Evolutionary conservation across 2,888 invertebrate species (phyloP), one percentile per base, ranked within the genome.

Genomic region (Noctua janthina): DNA sequence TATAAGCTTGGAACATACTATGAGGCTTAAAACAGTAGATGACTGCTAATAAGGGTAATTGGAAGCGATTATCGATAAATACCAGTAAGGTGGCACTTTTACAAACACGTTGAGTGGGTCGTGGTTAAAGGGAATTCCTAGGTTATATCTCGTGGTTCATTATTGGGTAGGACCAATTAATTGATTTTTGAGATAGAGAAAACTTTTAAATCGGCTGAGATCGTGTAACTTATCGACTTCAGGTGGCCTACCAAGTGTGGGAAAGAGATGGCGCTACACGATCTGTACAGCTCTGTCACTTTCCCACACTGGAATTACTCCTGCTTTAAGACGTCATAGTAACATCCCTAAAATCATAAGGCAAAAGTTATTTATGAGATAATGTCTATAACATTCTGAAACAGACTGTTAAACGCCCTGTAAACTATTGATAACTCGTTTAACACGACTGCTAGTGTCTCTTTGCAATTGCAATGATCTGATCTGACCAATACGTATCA

Each of bases 31-130:
- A 51, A 59, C 66, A 69, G 15, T 68, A 64, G 54, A 67, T 64
- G 67, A 62, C 4, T 67, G 17, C 17, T 84, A 84, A 75, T 83
- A 75, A 79, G 85, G 35, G 49, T 74, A 84, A 76, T 84, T 84
- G 35, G 23, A 15, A 13, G 20, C 46, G 17, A 64, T 83, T 72
- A 83, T 83, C 29, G 29, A 49, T 62, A 23, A 71, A 72, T 72
- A 49, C 46, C 35, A 11, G 20, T 15, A 56, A 68, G 46, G 10
- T 56, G 49, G 64, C 64, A 71, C 59, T 64, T 59, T 49, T 51
- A 51, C 54, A 70, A 70, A 81, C 39, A 82, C 39, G 39, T 64
- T 49, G 56, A 29, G 17, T 56, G 39, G n/a, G 7, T 70, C 5
- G 10, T 23, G n/a, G 23, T 23, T 43, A 35, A 67, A 71, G 29